phyloP scores from a whole-genome alignment of 2,797 vertebrate genomes.

The Lophotriccus pileatus region DNA sequence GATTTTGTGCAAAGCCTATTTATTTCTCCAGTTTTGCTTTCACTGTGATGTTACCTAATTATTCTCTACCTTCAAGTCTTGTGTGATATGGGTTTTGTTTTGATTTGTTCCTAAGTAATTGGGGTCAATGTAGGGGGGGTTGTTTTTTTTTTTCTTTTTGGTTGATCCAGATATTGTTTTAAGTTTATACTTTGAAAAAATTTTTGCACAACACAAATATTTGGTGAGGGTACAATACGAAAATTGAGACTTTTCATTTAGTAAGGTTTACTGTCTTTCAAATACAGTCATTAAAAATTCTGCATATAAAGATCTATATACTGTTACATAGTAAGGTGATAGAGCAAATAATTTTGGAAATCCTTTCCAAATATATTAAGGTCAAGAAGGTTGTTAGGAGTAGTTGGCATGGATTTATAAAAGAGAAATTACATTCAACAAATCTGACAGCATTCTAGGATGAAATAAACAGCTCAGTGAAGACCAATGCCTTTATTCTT shows the following conservation, averaged over 20 bases:
- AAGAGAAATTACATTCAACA: background rate
- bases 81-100: background rate
- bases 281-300: rapidly evolving
- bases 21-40: background rate
- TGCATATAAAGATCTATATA: background rate
- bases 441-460: background rate
- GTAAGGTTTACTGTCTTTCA: background rate
- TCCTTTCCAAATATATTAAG: background rate
- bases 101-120: background rate
- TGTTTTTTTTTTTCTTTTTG: background rate
- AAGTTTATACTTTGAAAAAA: background rate
- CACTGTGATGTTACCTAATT: background rate
- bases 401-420: background rate
- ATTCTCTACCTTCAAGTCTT: background rate
- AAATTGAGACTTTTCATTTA: background rate
- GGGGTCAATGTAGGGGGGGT: background rate
- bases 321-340: background rate
- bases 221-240: rapidly evolving
- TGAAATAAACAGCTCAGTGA: background rate
- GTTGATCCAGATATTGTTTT: background rate
- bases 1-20: background rate
- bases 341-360: background rate
- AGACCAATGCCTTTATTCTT: background rate
- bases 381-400: background rate
- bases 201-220: background rate